Conservation (phyloP, 2,113 vertebrate genomes). For the Heliornis fulica region DNA sequence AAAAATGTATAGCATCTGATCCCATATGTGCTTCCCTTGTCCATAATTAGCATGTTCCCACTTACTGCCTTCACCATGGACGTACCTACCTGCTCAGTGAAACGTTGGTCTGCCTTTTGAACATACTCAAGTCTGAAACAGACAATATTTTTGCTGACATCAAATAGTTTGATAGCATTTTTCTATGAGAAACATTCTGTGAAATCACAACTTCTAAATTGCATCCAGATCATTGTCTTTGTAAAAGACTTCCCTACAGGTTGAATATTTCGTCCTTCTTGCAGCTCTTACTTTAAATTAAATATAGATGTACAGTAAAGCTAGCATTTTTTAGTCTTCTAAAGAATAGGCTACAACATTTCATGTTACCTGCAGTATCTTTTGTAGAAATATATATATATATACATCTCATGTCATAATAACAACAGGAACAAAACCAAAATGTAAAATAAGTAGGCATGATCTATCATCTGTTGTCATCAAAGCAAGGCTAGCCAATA, state of each 20-base stretch:
- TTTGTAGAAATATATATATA: neutral
- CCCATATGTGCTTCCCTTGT: neutral
- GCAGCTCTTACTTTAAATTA: neutral
- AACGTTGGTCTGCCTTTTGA: neutral
- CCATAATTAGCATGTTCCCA: neutral
- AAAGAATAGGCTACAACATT: neutral
- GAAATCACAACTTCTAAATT: neutral
- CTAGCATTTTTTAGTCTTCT: neutral
- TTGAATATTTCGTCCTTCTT: neutral
- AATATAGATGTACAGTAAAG: neutral
- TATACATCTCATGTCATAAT: neutral
- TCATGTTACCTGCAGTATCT: neutral
- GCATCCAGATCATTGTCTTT: neutral
- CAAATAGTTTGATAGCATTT: neutral
- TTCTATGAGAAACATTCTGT: neutral
- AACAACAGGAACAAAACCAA: neutral
- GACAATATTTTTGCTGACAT: neutral
- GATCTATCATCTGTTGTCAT: neutral
- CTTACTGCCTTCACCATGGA: neutral
- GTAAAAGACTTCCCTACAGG: fast-evolving
- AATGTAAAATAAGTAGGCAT: neutral
- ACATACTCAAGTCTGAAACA: neutral
- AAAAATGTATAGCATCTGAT: neutral
- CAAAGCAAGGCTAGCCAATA: neutral
- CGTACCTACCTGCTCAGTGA: neutral